A percentile compares a stretch with the other conserved stretches of the same genome.
These are phyloP conservation scores for Poecilia picta DNA, from an alignment of 2,797 vertebrate genomes.

Conservation along the genomic window DNA sequence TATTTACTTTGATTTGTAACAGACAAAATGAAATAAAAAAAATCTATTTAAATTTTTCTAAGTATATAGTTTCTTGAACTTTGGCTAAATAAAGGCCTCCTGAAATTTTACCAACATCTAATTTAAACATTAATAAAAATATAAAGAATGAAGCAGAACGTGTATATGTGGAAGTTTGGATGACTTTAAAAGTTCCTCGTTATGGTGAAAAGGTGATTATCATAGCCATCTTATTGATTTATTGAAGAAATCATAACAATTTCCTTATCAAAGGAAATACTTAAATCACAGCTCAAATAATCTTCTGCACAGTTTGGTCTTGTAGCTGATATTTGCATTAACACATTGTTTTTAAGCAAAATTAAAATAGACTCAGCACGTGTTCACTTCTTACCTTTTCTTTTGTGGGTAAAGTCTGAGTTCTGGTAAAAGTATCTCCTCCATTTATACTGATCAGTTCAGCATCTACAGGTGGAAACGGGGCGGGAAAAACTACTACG, in stretches of 20 bases:
- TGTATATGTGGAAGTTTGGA: neutral
- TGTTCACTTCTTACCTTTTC: constrained; percentile 51
- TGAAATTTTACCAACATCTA: neutral
- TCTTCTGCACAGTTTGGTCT: neutral
- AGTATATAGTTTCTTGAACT: neutral
- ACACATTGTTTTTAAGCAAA: neutral
- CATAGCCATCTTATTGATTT: neutral
- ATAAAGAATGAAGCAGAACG: neutral
- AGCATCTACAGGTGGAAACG: constrained; percentile 22
- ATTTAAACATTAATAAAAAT: neutral
- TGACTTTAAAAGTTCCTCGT: neutral
- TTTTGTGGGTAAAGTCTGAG: constrained; percentile 53
- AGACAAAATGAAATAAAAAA: neutral
- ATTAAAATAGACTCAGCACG: neutral
- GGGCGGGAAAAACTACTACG: constrained; percentile 49
- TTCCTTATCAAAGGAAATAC: neutral
- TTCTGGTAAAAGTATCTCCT: constrained; percentile 50
- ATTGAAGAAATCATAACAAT: neutral
- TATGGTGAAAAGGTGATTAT: neutral
- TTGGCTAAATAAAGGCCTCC: neutral
- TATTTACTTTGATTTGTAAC: neutral
- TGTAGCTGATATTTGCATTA: neutral
- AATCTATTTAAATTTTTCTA: neutral
- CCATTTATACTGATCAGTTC: constrained; percentile 49
- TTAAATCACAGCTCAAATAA: neutral